phyloP scores from a whole-genome alignment of 2,113 vertebrate genomes.

The Salvator merianae region DNA sequence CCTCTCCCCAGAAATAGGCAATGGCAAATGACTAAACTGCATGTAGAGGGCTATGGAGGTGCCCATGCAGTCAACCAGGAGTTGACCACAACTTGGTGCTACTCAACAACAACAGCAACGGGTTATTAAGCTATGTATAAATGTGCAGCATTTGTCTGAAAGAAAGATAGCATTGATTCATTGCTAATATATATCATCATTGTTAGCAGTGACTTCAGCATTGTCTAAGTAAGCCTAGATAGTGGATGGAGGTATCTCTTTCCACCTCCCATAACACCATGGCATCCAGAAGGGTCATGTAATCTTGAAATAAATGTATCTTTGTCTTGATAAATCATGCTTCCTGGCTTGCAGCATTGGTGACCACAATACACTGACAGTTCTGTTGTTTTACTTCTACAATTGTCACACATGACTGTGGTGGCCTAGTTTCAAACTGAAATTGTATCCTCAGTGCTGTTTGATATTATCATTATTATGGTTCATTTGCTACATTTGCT shows the following conservation, averaged over 20 bases:
- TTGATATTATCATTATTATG: slow-evolving; percentile 14
- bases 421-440: slow-evolving; percentile 1
- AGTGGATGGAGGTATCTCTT: background rate
- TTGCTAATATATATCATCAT: too few species aligned
- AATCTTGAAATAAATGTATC: too few species aligned
- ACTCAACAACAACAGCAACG: too few species aligned
- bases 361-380: background rate
- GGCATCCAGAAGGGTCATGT: background rate
- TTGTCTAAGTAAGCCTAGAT: background rate
- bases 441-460: background rate
- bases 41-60: too few species aligned
- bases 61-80: too few species aligned
- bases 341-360: background rate
- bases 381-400: background rate
- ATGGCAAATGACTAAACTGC: too few species aligned
- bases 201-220: background rate
- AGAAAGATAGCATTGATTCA: too few species aligned
- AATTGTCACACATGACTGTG: background rate
- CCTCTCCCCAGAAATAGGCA: too few species aligned
- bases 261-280: background rate
- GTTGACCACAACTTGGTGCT: too few species aligned
- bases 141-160: too few species aligned
- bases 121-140: too few species aligned
- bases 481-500: slow-evolving; percentile 1
- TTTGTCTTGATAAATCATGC: background rate